Evolutionary conservation across 2,113 vertebrate genomes (phyloP).

Genomic region (Terrapene triunguis): DNA sequence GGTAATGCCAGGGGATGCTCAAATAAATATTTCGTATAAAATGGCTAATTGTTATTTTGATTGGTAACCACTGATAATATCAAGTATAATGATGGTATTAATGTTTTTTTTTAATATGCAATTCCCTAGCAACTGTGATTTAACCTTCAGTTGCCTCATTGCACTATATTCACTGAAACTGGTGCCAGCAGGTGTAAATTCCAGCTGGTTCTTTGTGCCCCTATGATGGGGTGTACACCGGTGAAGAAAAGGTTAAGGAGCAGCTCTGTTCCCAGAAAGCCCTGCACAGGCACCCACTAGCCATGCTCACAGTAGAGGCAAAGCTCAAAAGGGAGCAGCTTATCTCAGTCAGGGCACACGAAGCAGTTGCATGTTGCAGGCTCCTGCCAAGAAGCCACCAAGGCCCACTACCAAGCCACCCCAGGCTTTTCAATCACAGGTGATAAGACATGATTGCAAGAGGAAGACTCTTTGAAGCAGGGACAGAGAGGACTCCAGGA

Average conservation of each 20-base stretch:
- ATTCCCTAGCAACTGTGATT: background rate
- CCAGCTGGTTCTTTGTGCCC: background rate
- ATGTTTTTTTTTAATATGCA: background rate
- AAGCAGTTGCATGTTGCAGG: background rate
- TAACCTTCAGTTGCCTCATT: rapidly evolving
- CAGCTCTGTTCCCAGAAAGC: background rate
- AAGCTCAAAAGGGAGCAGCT: background rate
- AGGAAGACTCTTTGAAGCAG: background rate
- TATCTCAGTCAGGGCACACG: background rate
- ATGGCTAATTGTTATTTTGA: background rate
- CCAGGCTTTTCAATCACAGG: background rate
- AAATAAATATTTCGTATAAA: background rate
- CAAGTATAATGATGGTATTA: background rate
- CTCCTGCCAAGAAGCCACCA: background rate
- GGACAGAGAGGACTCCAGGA: background rate
- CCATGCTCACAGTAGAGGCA: background rate
- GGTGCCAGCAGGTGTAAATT: background rate
- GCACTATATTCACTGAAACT: background rate
- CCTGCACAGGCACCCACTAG: no score
- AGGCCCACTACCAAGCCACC: background rate
- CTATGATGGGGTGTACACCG: background rate
- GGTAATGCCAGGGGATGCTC: background rate
- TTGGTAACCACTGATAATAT: background rate
- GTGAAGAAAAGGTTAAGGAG: background rate
- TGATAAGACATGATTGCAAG: background rate